A percentile compares a stretch with the other conserved stretches of the same genome.
Evolutionary conservation across 2,113 vertebrate genomes (phyloP).

Genomic region (Apteryx mantelli): DNA sequence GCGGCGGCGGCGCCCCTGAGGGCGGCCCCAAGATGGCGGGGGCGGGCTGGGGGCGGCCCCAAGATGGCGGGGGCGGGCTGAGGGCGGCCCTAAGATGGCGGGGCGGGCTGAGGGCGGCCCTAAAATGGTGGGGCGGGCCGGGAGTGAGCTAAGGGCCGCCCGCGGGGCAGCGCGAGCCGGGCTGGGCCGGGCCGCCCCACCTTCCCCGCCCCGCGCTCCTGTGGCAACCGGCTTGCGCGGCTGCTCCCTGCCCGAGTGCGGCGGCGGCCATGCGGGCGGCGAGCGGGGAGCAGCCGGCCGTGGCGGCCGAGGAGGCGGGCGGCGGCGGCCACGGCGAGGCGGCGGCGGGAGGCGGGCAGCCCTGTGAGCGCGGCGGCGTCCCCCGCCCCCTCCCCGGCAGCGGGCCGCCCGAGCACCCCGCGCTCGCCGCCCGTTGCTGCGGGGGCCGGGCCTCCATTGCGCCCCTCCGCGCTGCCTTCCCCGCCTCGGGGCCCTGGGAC

Average conservation of each 20-base stretch:
- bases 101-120: too few species aligned
- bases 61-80: too few species aligned
- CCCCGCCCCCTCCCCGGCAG: not conserved
- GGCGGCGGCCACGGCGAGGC: not conserved
- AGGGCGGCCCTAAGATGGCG: too few species aligned
- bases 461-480: not conserved
- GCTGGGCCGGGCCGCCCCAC: too few species aligned
- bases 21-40: not conserved
- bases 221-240: not conserved
- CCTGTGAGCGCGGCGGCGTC: constrained; percentile 1
- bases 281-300: not conserved
- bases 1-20: too few species aligned
- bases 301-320: not conserved
- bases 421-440: too few species aligned
- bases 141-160: not conserved
- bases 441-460: too few species aligned
- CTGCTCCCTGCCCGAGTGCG: not conserved
- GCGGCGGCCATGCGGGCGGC: not conserved
- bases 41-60: not conserved
- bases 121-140: too few species aligned
- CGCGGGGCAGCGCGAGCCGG: too few species aligned
- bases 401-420: too few species aligned
- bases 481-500: too few species aligned
- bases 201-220: not conserved
- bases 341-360: not conserved